A percentile compares a stretch with the other conserved stretches of the same genome.
Conservation (phyloP, 92 coral and sea anemone species). For the Phenganax stokvisi region DNA sequence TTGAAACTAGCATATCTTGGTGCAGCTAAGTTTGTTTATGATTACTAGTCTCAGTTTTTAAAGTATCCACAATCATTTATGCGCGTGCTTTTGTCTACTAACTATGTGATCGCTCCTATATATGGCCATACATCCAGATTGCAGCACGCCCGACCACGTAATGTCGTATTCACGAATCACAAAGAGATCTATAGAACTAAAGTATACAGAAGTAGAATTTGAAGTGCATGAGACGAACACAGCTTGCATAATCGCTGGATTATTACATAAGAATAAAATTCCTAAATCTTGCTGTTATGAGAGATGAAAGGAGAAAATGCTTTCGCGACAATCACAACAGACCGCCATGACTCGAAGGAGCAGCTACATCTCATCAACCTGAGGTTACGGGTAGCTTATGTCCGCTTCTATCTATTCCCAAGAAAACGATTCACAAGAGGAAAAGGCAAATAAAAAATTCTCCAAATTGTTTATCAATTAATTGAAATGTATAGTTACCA, state of each 20-base stretch:
- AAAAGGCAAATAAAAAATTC: not conserved
- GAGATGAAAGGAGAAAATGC: not conserved
- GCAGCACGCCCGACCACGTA: too few species aligned
- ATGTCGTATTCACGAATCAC: too few species aligned
- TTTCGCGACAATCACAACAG: conserved; percentile 25
- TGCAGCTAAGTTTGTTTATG: too few species aligned
- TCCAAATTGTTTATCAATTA: too few species aligned
- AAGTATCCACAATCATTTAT: too few species aligned
- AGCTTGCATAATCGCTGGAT: not conserved
- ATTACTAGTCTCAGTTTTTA: too few species aligned
- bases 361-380: conserved; percentile 19
- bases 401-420: not conserved
- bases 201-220: not conserved
- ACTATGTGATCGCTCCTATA: too few species aligned
- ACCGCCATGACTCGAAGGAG: conserved; percentile 26
- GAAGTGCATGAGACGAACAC: not conserved
- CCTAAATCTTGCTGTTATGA: not conserved
- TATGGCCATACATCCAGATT: too few species aligned
- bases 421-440: not conserved
- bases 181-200: not conserved
- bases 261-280: not conserved
- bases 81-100: too few species aligned
- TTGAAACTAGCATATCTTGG: too few species aligned
- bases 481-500: too few species aligned
- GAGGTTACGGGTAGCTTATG: conserved; percentile 1